A percentile compares a stretch with the other conserved stretches of the same genome.
These are phyloP conservation scores for Lottia scabra DNA, from an alignment of 2,888 invertebrate species.

Conservation along the genomic window DNA sequence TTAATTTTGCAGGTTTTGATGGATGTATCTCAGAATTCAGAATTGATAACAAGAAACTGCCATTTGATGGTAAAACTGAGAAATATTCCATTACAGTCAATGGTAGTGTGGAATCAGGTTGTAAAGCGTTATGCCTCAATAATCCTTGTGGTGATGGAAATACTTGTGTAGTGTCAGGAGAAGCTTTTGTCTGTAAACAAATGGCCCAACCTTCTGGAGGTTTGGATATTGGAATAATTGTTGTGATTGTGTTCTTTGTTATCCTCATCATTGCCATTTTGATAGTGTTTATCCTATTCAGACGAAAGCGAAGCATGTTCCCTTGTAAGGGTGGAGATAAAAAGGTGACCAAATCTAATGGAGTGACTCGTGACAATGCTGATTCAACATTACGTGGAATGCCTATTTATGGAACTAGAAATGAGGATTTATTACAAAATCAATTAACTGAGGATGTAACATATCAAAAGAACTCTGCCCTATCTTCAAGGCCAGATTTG, in stretches of 20 bases:
- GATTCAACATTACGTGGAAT: slow-evolving; percentile 28
- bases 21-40: slow-evolving; percentile 92
- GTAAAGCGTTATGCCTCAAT: slow-evolving; percentile 45
- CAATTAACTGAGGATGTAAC: slow-evolving; percentile 87
- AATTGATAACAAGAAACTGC: slow-evolving; percentile 89
- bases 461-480: slow-evolving; percentile 79
- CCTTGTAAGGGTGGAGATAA: slow-evolving; percentile 23
- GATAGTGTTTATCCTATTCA: slow-evolving; percentile 84
- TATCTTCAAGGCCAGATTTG: slow-evolving; percentile 89
- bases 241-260: slow-evolving; percentile 94
- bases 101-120: slow-evolving; percentile 45
- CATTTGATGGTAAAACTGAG: slow-evolving; percentile 85
- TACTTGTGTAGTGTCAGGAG: slow-evolving; percentile 44
- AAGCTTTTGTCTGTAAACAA: slow-evolving; percentile 54
- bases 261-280: slow-evolving; percentile 71
- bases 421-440: slow-evolving; percentile 72
- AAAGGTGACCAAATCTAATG: slow-evolving; percentile 39
- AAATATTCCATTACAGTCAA: slow-evolving; percentile 55
- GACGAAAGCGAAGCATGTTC: slow-evolving; percentile 80
- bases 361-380: slow-evolving; percentile 67
- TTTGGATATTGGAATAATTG: slow-evolving; percentile 89
- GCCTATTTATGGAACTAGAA: slow-evolving; percentile 43
- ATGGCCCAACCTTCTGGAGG: slow-evolving; percentile 85
- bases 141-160: slow-evolving; percentile 41
- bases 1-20: slow-evolving; percentile 76